Conservation (phyloP, 2,797 vertebrate species). For the Pseudochaenichthys georgianus region DNA sequence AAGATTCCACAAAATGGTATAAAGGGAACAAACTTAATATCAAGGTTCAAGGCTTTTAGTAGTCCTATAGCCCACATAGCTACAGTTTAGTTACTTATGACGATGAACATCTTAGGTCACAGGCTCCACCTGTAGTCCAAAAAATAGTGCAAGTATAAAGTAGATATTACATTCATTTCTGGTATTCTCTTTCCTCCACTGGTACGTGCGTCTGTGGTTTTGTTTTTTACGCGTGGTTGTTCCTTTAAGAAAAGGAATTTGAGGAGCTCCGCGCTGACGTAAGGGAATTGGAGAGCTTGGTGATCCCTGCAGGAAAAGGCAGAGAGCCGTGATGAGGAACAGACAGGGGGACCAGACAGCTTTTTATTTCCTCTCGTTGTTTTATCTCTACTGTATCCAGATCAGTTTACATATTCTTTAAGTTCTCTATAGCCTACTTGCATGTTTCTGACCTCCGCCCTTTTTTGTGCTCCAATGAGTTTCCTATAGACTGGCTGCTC, state of each 20-base stretch:
- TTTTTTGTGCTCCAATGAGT: constrained; percentile 13
- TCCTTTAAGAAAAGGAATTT: constrained; percentile 78
- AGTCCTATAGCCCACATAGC: too few species aligned
- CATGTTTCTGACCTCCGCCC: constrained; percentile 48
- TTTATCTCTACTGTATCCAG: neutral
- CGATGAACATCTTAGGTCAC: too few species aligned
- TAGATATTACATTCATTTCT: neutral
- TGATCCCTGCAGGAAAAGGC: constrained; percentile 45
- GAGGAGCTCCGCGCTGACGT: constrained; percentile 74
- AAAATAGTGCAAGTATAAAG: too few species aligned
- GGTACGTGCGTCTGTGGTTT: constrained; percentile 27
- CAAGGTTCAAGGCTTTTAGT: too few species aligned
- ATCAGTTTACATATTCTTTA: neutral
- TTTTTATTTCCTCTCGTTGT: neutral
- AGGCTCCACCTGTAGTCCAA: too few species aligned
- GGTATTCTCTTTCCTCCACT: neutral
- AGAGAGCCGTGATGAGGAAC: constrained; percentile 52
- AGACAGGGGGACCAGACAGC: neutral
- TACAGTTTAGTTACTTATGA: too few species aligned
- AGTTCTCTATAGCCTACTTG: neutral
- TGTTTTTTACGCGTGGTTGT: constrained; percentile 56
- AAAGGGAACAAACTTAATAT: neutral
- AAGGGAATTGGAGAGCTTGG: constrained; percentile 52
- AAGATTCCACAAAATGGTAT: neutral
- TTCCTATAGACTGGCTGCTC: neutral